Evolutionary conservation across 2,888 invertebrate genomes (phyloP), one percentile per base, ranked within the genome.

Genomic region (Napeogenes sylphis): DNA sequence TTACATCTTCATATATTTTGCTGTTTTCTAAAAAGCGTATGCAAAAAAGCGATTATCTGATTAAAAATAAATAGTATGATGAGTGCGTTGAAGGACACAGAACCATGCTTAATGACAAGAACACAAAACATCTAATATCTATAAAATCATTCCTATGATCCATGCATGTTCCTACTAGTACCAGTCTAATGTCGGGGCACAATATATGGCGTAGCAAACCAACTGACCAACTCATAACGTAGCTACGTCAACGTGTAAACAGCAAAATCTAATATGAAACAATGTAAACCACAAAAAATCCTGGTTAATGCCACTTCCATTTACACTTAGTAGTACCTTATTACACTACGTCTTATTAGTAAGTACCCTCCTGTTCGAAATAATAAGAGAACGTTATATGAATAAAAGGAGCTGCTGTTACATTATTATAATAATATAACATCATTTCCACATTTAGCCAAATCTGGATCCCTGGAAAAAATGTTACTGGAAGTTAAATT

Each of bases 1-100:
- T 76, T 73, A 71, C 70, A 75, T 76, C 76, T 79, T 79, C 78
- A 75, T 71, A 74, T 75, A 83, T 82, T 83, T 85, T 84, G 85
- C 88, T 85, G 87, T 85, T 83, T 75, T 71, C 21, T 76, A 71
- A 81, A 82, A 85, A 84, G 74, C 77, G 68, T 73, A 80, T 83
- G 85, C 84, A 79, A 75, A 75, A 67, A 82, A 86, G 85, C 84
- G 71, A 76, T 62, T 61, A 46, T 64, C 65, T 76, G 75, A 76
- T 76, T 79, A 78, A 76, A 71, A 71, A 75, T 74, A 73, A 78
- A 77, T 74, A 79, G 79, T 88, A 89, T 88, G 87, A 88, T 88
- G 78, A 81, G 87, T 90, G 90, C 87, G 84, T 79, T 80, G 84
- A 85, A 89, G 87, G 87, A 87, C 87, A 86, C 67, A 82, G 83